Evolutionary conservation across 2,797 vertebrate species (phyloP), one percentile per base, ranked within the genome.

Genomic region (Scleropages formosus): DNA sequence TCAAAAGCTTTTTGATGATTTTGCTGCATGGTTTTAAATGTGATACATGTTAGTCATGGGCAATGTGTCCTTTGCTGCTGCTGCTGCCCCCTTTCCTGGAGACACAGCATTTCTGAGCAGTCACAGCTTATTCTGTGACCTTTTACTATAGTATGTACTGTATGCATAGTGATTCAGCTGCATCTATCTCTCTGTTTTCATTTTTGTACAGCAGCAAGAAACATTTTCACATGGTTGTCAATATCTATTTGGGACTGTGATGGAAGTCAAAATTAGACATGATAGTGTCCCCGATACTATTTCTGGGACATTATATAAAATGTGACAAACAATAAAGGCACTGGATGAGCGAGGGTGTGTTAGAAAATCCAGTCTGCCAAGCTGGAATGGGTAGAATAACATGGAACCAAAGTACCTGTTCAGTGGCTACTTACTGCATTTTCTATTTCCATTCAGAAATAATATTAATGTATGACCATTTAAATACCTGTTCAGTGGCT

Each of bases 241-340:
- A 0, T 80, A 85, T 88, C 86, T 84, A 77, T 62, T 81, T 67
- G 63, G 79, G 82, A 75, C 78, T 84, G 88, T 84, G 84, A 88
- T 80, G 80, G 80, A 80, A 86, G 82, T 80, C 72, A 80, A 82
- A 79, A 85, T 80, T n/a, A 84, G 31, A 75, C 59, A 59, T 62
- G 49, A 39, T 83, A 85, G 85, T 85, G 83, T 78, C 82, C 81
- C 16, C 77, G 72, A 20, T 84, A 85, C 81, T 82, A 82, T 89
- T 88, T 77, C 78, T 67, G 78, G 88, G 89, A 88, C 87, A 88
- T 87, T 85, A 89, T 90, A 87, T 91, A 24, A 65, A 24, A 74
- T 15, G 51, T 39, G 31, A 39, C 63, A 64, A 11, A 74, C 16
- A 74, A 56, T 47, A 22, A 51, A 18, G 62, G 15, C 59, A 64